Percentiles rank a stretch among this genome's conserved stretches.
Evolutionary conservation across 2,113 vertebrate species (phyloP).

Genomic region (Crotophaga sulcirostris): DNA sequence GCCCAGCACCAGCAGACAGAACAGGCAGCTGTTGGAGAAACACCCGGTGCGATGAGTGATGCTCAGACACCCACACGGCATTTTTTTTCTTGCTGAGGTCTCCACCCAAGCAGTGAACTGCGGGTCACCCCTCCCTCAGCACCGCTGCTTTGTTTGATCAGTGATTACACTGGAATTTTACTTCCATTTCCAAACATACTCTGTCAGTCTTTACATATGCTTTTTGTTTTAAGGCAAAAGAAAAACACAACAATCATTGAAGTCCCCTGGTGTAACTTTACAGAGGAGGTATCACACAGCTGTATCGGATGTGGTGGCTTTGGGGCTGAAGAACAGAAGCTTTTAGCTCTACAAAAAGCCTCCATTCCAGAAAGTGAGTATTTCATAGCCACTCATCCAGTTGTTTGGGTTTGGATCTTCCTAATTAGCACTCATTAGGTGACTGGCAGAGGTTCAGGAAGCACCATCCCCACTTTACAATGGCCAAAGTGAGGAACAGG

Average conservation of each 20-base stretch:
- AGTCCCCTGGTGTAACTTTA: fast-evolving
- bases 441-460: neutral
- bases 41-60: neutral
- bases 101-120: slow-evolving; percentile 26
- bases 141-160: slow-evolving; percentile 48
- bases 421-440: neutral
- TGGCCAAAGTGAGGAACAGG: neutral
- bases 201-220: neutral
- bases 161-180: slow-evolving; percentile 49
- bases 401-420: neutral
- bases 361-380: too few species aligned
- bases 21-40: neutral
- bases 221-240: neutral
- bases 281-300: neutral
- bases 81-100: neutral
- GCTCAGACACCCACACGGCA: neutral
- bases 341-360: neutral
- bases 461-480: neutral
- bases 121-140: neutral
- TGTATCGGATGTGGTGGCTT: neutral
- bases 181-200: neutral
- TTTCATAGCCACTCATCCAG: neutral
- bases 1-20: neutral
- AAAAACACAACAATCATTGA: neutral
- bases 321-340: neutral